Base-by-base conservation (phyloP, 2,888 invertebrate species). In the Lasioglossum villosulum region DNA sequence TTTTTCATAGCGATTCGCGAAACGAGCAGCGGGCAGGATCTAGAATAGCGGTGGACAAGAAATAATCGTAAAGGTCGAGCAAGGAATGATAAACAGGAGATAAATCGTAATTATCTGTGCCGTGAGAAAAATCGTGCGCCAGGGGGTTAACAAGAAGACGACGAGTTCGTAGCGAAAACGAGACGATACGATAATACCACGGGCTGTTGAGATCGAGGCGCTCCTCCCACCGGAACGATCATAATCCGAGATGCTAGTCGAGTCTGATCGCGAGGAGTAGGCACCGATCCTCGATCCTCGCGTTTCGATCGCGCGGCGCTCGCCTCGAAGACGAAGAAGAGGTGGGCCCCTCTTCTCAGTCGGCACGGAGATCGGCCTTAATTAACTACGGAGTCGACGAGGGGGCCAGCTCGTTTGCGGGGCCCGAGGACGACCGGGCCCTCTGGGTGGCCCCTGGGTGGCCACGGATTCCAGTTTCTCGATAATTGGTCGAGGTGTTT, bases 401-500 rank as follows among this genome's bases (percentile, higher is more conserved):
- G 83, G 83, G 86, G 84, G 85, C 87, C 89, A 86, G 91, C 91
- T 93, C 92, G 92, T 93, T 93, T 92, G 90, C 89, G 86, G 87
- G 84, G 83, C 83, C 23, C 88, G 71, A 81, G 78, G 85, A 86
- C 73, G 80, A 19, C 76, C 77, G 73, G 86, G 76, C 78, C 80
- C 86, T 85, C 84, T 84, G 89, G 89, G 86, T 89, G 86, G 88
- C 82, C 90, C 84, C 86, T 94, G 94, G 93, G 93, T 93, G 93
- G 93, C 91, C 93, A 93, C 90, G 91, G 93, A 95, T 95, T 95
- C 95, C 95, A 95, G 95, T 95, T 95, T 94, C 95, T 94, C 94
- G 93, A 95, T 95, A 95, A 95, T 95, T 95, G 95, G 94, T 95
- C 94, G 94, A 95, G 94, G 94, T 95, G 95, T 95, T 95, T 94